phyloP scores from a whole-genome alignment of 37 sponge, comb jelly and placozoan species.

The Aplysina aerophoba region DNA sequence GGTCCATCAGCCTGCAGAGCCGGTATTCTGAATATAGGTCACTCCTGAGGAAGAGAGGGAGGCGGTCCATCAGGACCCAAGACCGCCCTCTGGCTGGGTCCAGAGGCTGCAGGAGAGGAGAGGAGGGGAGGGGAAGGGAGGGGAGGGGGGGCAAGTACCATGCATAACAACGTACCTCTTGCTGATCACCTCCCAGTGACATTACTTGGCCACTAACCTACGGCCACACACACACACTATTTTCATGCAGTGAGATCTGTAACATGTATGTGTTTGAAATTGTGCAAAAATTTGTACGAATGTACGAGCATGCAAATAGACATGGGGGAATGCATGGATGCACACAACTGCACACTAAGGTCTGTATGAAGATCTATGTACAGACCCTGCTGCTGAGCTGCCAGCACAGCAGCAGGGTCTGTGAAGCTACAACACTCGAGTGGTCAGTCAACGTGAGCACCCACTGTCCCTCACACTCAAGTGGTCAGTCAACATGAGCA shows the following conservation, averaged over 20 bases:
- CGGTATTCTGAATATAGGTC: conserved; percentile 80
- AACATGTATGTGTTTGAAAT: neutral
- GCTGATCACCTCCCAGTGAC: neutral
- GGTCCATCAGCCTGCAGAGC: conserved; percentile 60
- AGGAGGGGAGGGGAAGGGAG: neutral
- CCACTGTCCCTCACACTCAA: too few relatives aligned
- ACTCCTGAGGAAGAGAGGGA: conserved; percentile 82
- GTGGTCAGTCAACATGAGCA: too few relatives aligned
- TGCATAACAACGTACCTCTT: too few relatives aligned
- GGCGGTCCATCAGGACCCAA: conserved; percentile 69
- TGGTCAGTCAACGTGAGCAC: too few relatives aligned
- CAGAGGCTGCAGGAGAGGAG: conserved; percentile 37
- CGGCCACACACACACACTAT: neutral
- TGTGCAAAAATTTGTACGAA: neutral
- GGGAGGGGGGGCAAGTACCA: neutral
- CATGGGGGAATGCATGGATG: neutral
- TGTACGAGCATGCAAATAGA: neutral
- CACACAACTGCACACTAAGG: too few relatives aligned
- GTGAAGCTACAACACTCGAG: too few relatives aligned
- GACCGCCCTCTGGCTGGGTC: conserved; percentile 46
- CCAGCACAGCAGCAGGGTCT: too few relatives aligned
- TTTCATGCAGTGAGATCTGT: neutral
- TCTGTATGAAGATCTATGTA: too few relatives aligned
- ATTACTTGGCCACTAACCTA: neutral
- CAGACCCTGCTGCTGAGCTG: too few relatives aligned